Conservation (phyloP, 2,797 vertebrate genomes). For the Notamacropus eugenii region DNA sequence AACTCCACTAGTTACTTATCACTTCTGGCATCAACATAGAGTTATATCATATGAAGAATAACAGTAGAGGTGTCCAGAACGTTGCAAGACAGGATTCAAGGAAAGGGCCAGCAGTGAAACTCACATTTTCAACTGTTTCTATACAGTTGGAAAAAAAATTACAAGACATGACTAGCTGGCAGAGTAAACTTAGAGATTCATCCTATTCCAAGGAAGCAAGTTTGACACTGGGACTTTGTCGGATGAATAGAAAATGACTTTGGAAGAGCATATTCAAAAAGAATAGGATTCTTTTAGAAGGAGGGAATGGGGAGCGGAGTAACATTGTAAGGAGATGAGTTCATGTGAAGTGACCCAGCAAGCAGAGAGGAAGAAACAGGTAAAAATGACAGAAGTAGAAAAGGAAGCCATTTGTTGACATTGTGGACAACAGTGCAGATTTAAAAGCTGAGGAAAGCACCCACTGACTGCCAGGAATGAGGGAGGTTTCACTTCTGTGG, state of each 20-base stretch:
- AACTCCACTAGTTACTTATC: neutral
- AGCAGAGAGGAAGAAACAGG: neutral
- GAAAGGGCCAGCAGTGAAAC: neutral
- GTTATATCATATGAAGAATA: neutral
- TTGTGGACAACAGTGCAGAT: neutral
- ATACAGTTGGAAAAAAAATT: neutral
- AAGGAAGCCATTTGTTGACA: neutral
- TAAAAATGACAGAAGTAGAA: neutral
- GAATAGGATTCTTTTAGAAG: neutral
- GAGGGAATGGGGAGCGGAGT: neutral
- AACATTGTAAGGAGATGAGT: neutral
- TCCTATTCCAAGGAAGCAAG: neutral
- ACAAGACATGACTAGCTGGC: neutral
- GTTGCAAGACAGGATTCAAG: neutral
- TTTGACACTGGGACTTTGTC: neutral
- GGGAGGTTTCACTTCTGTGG: neutral
- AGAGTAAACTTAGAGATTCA: neutral
- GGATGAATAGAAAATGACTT: neutral
- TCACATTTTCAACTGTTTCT: neutral
- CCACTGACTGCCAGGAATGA: neutral
- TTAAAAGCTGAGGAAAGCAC: neutral
- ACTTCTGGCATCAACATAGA: neutral
- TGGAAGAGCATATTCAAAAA: neutral
- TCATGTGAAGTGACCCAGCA: neutral
- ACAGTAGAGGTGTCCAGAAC: neutral